Base-by-base conservation (phyloP, 2,797 vertebrate species). In the Valencia hispanica region DNA sequence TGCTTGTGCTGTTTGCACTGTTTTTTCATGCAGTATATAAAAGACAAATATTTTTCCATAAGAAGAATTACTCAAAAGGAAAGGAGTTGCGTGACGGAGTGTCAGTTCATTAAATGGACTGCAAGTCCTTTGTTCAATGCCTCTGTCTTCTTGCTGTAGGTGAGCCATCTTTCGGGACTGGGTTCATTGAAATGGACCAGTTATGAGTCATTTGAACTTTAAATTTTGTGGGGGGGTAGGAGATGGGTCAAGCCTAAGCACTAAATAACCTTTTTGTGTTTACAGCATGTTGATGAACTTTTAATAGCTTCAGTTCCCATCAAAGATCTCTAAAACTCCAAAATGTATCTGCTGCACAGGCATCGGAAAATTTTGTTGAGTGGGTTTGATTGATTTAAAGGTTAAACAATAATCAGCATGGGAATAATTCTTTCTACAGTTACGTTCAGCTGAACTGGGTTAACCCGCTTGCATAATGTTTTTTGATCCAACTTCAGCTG, bases 211-310 rank as follows among this genome's bases (percentile, higher is more conserved):
- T 87, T 80, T 85, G 79, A 84, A 88, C 83, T 77, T 86, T 79
- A 66, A 75, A 76, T 70, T 9, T 57, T 7, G 41, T 34, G 53
- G 53, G 50, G 74, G 79, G 74, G 15, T 66, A 75, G 73, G 55
- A 73, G 65, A 50, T n/a, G 65, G 79, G 75, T 86, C 76, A 32
- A 70, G 78, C 51, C 71, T 74, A 66, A 82, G 79, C 73, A 57
- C 80, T 82, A 89, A 85, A 84, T 88, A 89, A 85, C 88, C 86
- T 85, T 86, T 81, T 88, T 88, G 78, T 87, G 85, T 90, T 87
- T 87, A 87, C 79, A 84, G 66, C 68, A 72, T 84, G 80, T 63
- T 51, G 30, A 82, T 88, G 86, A 89, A 83, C 81, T 73, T 79
- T 90, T 91, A 82, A 89, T 91, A 89, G 86, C 83, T 86, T 76